These are phyloP conservation scores for Trichogramma dendrolimi DNA, from an alignment of 2,888 invertebrate genomes.

Conservation along the genomic window DNA sequence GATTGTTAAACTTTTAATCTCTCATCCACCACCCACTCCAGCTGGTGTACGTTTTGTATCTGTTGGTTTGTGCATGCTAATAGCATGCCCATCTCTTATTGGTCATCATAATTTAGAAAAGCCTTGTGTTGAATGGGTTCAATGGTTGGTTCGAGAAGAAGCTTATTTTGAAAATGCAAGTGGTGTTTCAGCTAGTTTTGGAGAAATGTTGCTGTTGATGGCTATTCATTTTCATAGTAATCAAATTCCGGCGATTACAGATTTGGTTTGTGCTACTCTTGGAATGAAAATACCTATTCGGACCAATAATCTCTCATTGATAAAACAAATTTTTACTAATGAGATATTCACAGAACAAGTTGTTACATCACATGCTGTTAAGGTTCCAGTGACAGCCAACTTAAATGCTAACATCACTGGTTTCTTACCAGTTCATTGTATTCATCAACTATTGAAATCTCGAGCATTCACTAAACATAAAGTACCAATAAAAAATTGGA, in stretches of 20 bases:
- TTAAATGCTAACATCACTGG: conserved; percentile 85
- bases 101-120: conserved; percentile 69
- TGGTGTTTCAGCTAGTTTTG: conserved; percentile 83
- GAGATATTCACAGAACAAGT: conserved; percentile 97
- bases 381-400: conserved; percentile 88
- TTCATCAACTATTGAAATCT: conserved; percentile 89
- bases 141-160: conserved; percentile 88
- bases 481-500: conserved; percentile 95
- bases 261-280: conserved; percentile 87
- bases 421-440: conserved; percentile 92
- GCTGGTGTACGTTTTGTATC: conserved; percentile 91
- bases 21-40: conserved; percentile 82
- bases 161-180: conserved; percentile 82
- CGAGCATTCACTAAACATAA: conserved; percentile 93
- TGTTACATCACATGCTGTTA: conserved; percentile 91
- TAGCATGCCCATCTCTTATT: conserved; percentile 86
- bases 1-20: conserved; percentile 79
- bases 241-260: conserved; percentile 87
- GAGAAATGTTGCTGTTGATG: conserved; percentile 91
- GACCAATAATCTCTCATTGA: conserved; percentile 79
- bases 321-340: conserved; percentile 91
- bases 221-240: conserved; percentile 97
- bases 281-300: conserved; percentile 91
- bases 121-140: conserved; percentile 86
- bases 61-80: conserved; percentile 86